Evolutionary conservation across 1,140 invertebrate species (phyloP).

Genomic region (Ips nitidus): DNA sequence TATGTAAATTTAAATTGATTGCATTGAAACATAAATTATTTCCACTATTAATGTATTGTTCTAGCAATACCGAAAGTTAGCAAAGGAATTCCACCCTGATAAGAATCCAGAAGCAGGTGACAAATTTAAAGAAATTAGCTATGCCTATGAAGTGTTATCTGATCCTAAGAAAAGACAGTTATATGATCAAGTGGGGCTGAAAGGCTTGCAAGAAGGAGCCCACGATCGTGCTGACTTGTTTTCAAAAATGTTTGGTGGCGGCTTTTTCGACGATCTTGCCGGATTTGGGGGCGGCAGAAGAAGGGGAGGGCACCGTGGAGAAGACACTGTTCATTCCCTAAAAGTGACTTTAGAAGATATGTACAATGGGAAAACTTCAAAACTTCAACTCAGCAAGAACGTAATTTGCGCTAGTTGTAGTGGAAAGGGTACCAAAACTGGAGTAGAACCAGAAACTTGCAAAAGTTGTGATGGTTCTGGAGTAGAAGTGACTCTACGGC

Average conservation of each 20-base stretch:
- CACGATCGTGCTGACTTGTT: constrained; percentile 67
- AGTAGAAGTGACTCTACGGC: constrained; percentile 67
- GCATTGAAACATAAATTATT: neutral
- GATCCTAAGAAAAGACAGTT: constrained; percentile 67
- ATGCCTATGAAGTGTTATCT: constrained; percentile 83
- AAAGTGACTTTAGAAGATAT: constrained; percentile 87
- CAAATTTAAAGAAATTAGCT: constrained; percentile 87
- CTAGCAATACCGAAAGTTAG: constrained; percentile 80
- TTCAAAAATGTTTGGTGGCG: constrained; percentile 64
- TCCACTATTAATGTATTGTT: constrained; percentile 7
- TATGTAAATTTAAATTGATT: neutral
- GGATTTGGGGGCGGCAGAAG: constrained; percentile 51
- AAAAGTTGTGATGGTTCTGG: constrained; percentile 76
- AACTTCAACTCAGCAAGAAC: constrained; percentile 83
- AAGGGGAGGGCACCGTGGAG: constrained; percentile 58
- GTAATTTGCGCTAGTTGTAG: constrained; percentile 82
- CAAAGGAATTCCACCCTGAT: constrained; percentile 87
- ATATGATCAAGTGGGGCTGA: constrained; percentile 77
- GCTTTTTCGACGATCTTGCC: constrained; percentile 57
- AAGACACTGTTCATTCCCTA: constrained; percentile 71
- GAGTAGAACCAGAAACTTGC: constrained; percentile 68
- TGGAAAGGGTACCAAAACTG: constrained; percentile 82
- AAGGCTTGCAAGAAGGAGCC: constrained; percentile 71
- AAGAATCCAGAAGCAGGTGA: constrained; percentile 83
- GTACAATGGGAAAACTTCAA: constrained; percentile 85